These are phyloP conservation scores for Orbicella faveolata DNA, from an alignment of 64 coral and sea anemone species.

Conservation along the genomic window DNA sequence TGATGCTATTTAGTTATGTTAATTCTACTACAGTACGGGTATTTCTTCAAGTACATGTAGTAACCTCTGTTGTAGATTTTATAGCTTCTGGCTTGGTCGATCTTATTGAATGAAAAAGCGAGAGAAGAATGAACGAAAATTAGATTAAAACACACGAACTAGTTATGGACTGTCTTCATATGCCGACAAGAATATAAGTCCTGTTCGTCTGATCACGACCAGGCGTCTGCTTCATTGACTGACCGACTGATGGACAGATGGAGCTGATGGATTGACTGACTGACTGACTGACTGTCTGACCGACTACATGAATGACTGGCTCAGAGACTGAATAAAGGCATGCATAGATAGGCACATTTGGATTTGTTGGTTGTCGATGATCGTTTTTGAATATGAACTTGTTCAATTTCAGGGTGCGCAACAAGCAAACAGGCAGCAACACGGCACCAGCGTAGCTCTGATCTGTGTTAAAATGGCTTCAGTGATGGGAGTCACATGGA, in stretches of 20 bases:
- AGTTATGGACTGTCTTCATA: too few relatives aligned
- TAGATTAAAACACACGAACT: too few relatives aligned
- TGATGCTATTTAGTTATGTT: too few relatives aligned
- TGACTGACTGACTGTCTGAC: not conserved
- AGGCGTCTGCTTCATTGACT: not conserved
- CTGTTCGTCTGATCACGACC: too few relatives aligned
- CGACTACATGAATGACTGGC: not conserved
- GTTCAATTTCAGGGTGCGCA: not conserved
- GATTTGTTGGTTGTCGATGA: not conserved
- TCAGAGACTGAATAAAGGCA: not conserved
- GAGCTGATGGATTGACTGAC: not conserved
- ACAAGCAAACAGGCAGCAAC: not conserved
- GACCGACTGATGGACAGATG: not conserved
- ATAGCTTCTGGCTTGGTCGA: too few relatives aligned
- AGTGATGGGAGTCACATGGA: constrained; percentile 72
- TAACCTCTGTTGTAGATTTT: too few relatives aligned
- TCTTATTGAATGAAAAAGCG: too few relatives aligned
- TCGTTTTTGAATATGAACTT: not conserved
- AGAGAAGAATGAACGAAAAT: too few relatives aligned
- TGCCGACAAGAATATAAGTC: too few relatives aligned
- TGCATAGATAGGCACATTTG: not conserved
- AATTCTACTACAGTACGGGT: too few relatives aligned
- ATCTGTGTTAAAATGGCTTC: constrained; percentile 44
- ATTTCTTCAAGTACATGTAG: too few relatives aligned
- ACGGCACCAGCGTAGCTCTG: not conserved